Evolutionary conservation across 1,140 invertebrate species (phyloP), one percentile per base, ranked within the genome.

Genomic region (Polypedilum vanderplanki): DNA sequence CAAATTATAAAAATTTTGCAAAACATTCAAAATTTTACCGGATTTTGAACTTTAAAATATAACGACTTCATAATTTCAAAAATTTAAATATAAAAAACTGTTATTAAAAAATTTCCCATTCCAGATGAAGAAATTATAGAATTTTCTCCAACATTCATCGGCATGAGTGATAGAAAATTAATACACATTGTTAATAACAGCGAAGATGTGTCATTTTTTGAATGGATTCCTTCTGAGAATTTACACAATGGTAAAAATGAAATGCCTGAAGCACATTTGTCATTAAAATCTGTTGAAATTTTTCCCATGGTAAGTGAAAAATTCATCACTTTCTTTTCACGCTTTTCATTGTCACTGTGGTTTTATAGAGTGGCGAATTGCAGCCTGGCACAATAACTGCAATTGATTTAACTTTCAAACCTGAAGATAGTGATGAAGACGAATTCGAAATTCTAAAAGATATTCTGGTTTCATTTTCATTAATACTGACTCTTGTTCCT

Each of bases 391-490:
- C 65, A 10, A 70, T 20, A 18, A 70, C 65, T 10, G 9, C 17
- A 20, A 20, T 70, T 70, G 65, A 70, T 18, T 18, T 70, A 18
- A 70, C 18, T 20, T 70, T 70, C 65, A 70, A 70, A 17, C 65
- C 65, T 12, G 17, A 70, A 1, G 65, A 70, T 17, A 70, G 9
- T 12, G 65, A 70, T 18, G 65, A 70, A 18, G 65, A 70, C 10
- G 65, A 70, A 18, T 70, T 20, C 20, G 65, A 70, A 70, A 22
- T 70, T 70, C 10, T 18, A 70, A 70, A 70, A 9, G 65, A 70
- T 18, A 1, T 70, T 18, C 0, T 70, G 8, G 9, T 22, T 20
- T 18, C 65, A 18, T 18, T 70, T 70, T n/a, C 65, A n/a, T 18
- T 70, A 20, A 20, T 20, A 7, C 18, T 70, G 3, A 3, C 0